These are phyloP conservation scores for Bucco capensis DNA, from an alignment of 2,113 vertebrate genomes.

Conservation along the genomic window DNA sequence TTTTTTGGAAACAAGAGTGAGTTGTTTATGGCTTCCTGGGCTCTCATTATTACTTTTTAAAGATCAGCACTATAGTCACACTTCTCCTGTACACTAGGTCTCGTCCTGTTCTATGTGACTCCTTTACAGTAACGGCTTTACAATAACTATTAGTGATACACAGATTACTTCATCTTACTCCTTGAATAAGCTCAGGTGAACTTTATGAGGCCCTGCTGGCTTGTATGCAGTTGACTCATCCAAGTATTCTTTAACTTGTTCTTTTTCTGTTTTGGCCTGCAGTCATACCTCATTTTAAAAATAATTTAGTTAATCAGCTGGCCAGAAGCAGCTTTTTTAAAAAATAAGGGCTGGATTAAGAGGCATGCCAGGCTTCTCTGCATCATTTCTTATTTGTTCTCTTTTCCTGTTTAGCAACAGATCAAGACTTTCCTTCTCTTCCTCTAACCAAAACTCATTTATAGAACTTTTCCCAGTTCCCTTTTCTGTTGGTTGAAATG, in stretches of 20 bases:
- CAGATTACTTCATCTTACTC: constrained; percentile 5
- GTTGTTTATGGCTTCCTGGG: constrained; percentile 54
- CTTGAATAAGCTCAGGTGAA: not conserved
- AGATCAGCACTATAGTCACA: not conserved
- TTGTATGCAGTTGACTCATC: not conserved
- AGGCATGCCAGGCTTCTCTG: not conserved
- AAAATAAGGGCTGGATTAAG: not conserved
- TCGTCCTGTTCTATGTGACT: not conserved
- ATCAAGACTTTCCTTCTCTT: constrained; percentile 57
- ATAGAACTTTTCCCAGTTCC: constrained; percentile 33
- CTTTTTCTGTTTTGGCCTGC: constrained; percentile 47
- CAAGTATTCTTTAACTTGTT: not conserved
- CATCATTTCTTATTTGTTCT: constrained; percentile 16
- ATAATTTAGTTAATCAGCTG: constrained; percentile 9
- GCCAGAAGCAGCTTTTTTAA: not conserved
- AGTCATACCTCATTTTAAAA: not conserved
- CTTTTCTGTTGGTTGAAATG: not conserved
- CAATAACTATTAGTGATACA: not conserved
- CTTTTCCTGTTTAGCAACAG: constrained; percentile 50
- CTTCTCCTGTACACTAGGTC: not conserved
- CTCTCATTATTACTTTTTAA: constrained; percentile 25
- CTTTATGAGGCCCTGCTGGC: not conserved
- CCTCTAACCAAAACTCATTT: constrained; percentile 46
- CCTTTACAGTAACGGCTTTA: not conserved
- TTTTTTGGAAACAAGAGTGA: constrained; percentile 20